phyloP scores from a whole-genome alignment of 2,113 vertebrate species.

The Dasyprocta punctata region DNA sequence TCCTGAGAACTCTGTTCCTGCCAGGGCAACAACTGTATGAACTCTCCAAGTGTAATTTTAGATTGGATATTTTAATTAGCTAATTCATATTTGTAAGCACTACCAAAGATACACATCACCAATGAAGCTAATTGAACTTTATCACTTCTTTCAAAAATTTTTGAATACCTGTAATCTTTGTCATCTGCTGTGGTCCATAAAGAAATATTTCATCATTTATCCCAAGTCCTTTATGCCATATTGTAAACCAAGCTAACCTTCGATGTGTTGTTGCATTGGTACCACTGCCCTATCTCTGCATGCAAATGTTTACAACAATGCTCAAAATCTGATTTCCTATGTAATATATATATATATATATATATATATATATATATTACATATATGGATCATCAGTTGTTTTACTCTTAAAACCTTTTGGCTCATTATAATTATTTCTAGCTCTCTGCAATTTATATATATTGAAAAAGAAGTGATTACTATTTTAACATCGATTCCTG shows the following conservation, averaged over 20 bases:
- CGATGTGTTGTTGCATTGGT: background rate
- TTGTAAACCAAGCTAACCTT: background rate
- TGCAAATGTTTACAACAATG: background rate
- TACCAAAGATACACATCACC: background rate
- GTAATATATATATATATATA: no score
- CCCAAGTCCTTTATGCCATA: background rate
- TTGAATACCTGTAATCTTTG: background rate
- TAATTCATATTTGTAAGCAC: background rate
- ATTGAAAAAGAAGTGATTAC: background rate
- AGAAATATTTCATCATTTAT: background rate
- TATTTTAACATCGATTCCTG: background rate
- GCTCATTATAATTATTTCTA: background rate
- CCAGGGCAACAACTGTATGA: background rate
- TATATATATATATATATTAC: background rate
- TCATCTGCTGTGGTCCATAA: background rate
- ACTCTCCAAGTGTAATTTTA: background rate
- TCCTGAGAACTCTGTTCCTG: background rate
- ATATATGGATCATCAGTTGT: background rate
- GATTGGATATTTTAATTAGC: background rate
- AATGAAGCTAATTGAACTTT: background rate
- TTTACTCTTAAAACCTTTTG: constrained; percentile 35
- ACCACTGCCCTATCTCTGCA: background rate
- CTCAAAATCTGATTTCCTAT: background rate
- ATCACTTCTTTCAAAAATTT: background rate
- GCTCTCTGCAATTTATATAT: constrained; percentile 9